These are phyloP conservation scores for Pachyseris speciosa DNA, from an alignment of 64 coral and sea anemone genomes.

Conservation along the genomic window DNA sequence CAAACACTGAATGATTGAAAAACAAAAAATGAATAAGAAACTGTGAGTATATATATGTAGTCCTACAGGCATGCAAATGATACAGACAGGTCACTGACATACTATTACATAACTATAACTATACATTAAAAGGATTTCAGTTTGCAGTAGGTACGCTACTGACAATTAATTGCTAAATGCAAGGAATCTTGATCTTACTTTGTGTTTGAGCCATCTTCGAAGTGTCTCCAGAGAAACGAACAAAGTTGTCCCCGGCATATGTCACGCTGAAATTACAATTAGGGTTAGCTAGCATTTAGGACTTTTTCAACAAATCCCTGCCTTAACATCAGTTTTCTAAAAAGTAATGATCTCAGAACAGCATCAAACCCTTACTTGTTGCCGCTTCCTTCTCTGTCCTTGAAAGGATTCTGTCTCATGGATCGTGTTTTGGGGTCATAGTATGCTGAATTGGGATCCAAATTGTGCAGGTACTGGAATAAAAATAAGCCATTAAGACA, in stretches of 20 bases:
- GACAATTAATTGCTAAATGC: not conserved
- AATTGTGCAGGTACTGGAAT: slow-evolving; percentile 89
- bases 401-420: slow-evolving; percentile 96
- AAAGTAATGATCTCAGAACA: not conserved
- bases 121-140: no score
- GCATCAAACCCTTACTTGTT: slow-evolving; percentile 39
- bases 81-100: no score
- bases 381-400: slow-evolving; percentile 66
- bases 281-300: no score
- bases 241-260: slow-evolving; percentile 98
- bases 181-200: slow-evolving; percentile 46
- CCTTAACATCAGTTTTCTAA: not conserved
- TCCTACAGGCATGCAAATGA: no score
- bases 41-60: no score
- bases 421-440: slow-evolving; percentile 99
- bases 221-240: slow-evolving; percentile 96
- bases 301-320: no score
- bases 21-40: not conserved
- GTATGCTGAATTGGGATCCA: slow-evolving; percentile 95
- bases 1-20: slow-evolving; percentile 80
- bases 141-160: no score
- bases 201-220: slow-evolving; percentile 97
- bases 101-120: no score
- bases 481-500: not conserved
- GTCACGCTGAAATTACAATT: slow-evolving; percentile 70